These are phyloP conservation scores for Tinamus guttatus DNA, from an alignment of 2,113 vertebrate genomes.

Conservation along the genomic window DNA sequence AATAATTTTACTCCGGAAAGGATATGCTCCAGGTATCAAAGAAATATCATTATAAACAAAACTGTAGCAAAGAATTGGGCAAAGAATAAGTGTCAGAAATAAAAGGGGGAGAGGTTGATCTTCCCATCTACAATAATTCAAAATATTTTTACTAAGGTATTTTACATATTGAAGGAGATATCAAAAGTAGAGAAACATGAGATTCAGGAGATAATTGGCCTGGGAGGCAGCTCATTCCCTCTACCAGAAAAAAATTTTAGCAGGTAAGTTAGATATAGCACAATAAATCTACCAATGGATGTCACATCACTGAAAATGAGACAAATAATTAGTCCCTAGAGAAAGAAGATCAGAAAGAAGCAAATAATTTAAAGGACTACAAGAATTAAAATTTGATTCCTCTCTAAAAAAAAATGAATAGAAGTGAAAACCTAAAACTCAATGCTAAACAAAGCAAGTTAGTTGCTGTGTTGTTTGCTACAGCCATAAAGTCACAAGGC, in stretches of 20 bases:
- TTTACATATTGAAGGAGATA: background rate
- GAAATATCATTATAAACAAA: background rate
- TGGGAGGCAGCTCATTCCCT: background rate
- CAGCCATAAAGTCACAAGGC: background rate
- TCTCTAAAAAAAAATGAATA: background rate
- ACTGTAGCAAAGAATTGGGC: background rate
- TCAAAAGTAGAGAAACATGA: background rate
- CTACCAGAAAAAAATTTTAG: background rate
- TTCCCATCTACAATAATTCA: background rate
- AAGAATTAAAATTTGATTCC: background rate
- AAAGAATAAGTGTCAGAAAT: background rate
- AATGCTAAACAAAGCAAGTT: background rate
- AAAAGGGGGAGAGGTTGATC: accelerated
- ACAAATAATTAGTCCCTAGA: background rate
- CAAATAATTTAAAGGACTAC: background rate
- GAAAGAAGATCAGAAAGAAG: background rate
- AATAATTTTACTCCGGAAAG: background rate
- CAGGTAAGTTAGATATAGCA: background rate
- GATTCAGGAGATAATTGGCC: background rate
- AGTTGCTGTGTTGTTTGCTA: background rate
- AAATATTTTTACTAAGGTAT: background rate
- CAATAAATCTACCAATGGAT: background rate
- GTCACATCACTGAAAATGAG: background rate
- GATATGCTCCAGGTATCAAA: background rate
- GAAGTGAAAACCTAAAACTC: background rate